Evolutionary conservation across 2,113 vertebrate genomes (phyloP).

Genomic region (Casuarius casuarius): DNA sequence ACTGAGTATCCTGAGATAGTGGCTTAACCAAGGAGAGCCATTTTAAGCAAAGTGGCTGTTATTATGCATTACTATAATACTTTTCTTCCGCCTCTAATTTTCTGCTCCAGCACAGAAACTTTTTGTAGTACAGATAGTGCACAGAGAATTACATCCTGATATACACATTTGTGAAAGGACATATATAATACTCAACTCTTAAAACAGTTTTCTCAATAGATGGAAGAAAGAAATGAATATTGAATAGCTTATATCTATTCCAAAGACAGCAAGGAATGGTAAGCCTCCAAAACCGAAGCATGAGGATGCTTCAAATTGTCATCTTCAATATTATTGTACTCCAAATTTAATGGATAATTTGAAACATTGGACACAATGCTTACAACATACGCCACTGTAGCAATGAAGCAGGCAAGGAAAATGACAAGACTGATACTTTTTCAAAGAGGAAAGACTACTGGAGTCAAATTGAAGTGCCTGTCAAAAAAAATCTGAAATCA

Average conservation of each 20-base stretch:
- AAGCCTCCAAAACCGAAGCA: neutral
- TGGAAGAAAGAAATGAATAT: neutral
- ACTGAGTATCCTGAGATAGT: neutral
- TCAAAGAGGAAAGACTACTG: neutral
- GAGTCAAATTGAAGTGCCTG: neutral
- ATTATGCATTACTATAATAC: neutral
- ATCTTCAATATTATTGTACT: neutral
- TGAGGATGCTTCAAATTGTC: neutral
- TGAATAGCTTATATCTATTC: neutral
- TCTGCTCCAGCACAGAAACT: neutral
- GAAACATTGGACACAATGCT: neutral
- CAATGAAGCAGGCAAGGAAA: neutral
- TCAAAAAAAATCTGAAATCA: neutral
- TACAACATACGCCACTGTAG: neutral
- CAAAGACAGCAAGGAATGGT: neutral
- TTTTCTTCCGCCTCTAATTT: neutral
- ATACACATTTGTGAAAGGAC: neutral
- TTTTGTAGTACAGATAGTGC: neutral
- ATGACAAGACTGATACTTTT: neutral
- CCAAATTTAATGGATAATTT: neutral
- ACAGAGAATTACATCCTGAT: neutral
- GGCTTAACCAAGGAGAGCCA: neutral
- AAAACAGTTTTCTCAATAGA: neutral
- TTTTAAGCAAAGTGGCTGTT: neutral
- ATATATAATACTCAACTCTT: neutral